These are phyloP conservation scores for Hylomyscus alleni DNA, from an alignment of 2,797 vertebrate species.

Conservation along the genomic window DNA sequence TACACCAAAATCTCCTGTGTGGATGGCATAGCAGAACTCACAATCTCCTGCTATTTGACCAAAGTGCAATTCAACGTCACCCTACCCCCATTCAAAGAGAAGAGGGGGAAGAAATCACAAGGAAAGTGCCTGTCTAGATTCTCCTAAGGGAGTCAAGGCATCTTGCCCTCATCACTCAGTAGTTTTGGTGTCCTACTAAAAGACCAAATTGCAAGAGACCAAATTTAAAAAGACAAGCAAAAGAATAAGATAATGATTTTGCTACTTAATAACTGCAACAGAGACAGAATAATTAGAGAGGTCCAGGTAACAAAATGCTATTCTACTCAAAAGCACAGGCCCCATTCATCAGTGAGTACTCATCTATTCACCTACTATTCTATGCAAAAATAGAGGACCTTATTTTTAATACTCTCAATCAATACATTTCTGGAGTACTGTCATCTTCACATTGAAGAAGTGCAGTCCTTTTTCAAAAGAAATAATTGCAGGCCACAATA, in stretches of 20 bases:
- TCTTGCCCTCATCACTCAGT: background rate
- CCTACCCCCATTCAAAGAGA: background rate
- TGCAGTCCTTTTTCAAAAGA: constrained; percentile 64
- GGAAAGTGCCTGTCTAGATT: background rate
- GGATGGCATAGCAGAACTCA: background rate
- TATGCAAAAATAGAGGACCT: constrained; percentile 50
- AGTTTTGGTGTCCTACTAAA: constrained; percentile 34
- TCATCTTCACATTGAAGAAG: constrained; percentile 50
- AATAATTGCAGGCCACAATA: constrained; percentile 66
- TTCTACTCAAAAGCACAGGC: background rate
- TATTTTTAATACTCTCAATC: constrained; percentile 72
- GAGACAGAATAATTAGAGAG: constrained; percentile 63
- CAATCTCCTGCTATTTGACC: background rate
- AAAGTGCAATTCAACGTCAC: background rate
- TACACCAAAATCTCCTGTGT: background rate
- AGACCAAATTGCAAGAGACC: background rate
- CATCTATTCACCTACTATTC: constrained; percentile 56
- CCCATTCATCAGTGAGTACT: constrained; percentile 60
- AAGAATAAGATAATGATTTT: constrained; percentile 48
- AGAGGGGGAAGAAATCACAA: constrained; percentile 18
- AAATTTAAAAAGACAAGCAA: constrained; percentile 25
- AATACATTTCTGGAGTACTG: constrained; percentile 51
- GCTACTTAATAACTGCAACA: constrained; percentile 63
- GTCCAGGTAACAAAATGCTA: constrained; percentile 54
- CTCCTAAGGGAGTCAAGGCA: background rate